phyloP scores from a whole-genome alignment of 1,140 invertebrate genomes.

The Plodia interpunctella region DNA sequence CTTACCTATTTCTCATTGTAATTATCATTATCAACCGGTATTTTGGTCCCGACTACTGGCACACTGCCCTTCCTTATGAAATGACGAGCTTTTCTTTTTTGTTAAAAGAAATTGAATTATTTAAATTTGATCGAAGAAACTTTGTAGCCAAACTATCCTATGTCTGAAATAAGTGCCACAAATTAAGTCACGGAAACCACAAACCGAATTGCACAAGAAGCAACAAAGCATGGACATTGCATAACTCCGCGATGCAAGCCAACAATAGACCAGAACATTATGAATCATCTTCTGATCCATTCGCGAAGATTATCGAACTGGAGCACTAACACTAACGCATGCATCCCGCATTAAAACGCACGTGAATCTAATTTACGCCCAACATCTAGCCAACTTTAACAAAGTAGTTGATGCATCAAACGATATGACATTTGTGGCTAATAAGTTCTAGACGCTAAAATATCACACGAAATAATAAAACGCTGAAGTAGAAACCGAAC shows the following conservation, averaged over 20 bases:
- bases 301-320: constrained; percentile 72
- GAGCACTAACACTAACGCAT: constrained; percentile 61
- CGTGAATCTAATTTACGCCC: constrained; percentile 72
- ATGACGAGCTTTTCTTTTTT: too few relatives aligned
- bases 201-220: constrained; percentile 21
- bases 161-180: constrained; percentile 3
- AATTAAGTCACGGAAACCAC: constrained; percentile 22
- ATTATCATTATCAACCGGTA: too few relatives aligned
- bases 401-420: constrained; percentile 70
- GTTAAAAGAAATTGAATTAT: not conserved
- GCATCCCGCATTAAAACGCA: constrained; percentile 72
- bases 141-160: constrained; percentile 1
- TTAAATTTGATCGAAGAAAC: not conserved
- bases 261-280: constrained; percentile 72
- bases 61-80: too few relatives aligned
- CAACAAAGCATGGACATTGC: constrained; percentile 58
- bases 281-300: constrained; percentile 71
- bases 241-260: constrained; percentile 64
- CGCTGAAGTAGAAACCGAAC: constrained; percentile 32
- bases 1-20: too few relatives aligned
- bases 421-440: constrained; percentile 60
- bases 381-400: constrained; percentile 59
- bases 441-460: constrained; percentile 61
- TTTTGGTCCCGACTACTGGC: too few relatives aligned
- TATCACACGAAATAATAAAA: constrained; percentile 41